Base-by-base conservation (phyloP, 2,113 vertebrate genomes). In the Osmerus eperlanus region DNA sequence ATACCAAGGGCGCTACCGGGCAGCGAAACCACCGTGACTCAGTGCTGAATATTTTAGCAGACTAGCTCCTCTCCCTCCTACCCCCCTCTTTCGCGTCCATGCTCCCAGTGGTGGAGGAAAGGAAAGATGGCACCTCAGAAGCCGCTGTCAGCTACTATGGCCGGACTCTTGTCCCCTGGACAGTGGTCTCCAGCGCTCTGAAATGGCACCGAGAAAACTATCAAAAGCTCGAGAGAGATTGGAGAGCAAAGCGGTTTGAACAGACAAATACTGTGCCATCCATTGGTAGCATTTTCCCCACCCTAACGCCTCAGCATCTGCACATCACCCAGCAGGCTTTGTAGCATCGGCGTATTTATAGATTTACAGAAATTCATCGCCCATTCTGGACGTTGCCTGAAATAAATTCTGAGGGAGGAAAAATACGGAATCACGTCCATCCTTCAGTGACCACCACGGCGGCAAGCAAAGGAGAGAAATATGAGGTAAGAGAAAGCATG, bases 401-500 rank as follows among this genome's bases (percentile, higher is more conserved):
- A 77, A 74, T 59, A 53, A 65, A n/a, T 13, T 3, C 4, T 2
- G 63, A 52, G 71, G 75, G 13, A 64, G 66, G 61, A 54, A 19
- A 59, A n/a, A 73, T 62, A 66, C 52, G 6, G 41, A 18, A 55
- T 55, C 74, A 25, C 51, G 19, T 64, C 59, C 62, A 72, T 77
- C 75, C 65, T 28, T 53, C 61, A 47, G 70, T 73, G 29, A 61
- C 58, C 12, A 25, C 36, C 9, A 21, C 67, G 55, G 55, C 61
- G 77, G 68, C 63, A 63, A 72, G 36, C 67, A 36, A 58, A n/a
- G 80, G 72, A 70, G 81, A 76, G 78, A 79, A 87, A 60, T 74
- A 92, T 92, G 91, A 91, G 90, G 90, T 92, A 88, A 90, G 89
- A 81, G 77, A 12, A 63, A 54, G 60, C 80, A 79, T 52, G 82